Evolutionary conservation across 2,888 invertebrate species (phyloP).

Genomic region (Axea sp.): DNA sequence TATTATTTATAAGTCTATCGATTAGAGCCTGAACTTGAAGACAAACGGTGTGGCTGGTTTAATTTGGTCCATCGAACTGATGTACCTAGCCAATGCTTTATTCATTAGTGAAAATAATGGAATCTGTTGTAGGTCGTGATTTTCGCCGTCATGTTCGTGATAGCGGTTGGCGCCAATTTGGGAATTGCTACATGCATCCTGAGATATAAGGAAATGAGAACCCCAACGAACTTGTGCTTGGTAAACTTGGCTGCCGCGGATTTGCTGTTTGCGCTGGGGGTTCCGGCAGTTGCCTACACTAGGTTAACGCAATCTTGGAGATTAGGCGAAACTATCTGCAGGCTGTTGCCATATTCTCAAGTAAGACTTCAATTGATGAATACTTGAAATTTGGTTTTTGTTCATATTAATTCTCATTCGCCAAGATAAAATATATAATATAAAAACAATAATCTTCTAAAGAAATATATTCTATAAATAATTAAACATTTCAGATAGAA

Average conservation of each 20-base stretch:
- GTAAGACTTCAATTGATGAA: too few relatives aligned
- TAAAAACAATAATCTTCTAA: too few relatives aligned
- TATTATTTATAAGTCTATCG: constrained; percentile 22
- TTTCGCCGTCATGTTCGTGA: constrained; percentile 78
- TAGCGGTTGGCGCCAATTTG: constrained; percentile 81
- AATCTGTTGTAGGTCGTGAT: constrained; percentile 72
- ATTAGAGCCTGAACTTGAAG: constrained; percentile 8
- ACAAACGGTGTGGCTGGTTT: constrained; percentile 3
- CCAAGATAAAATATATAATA: too few relatives aligned
- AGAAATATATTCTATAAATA: too few relatives aligned
- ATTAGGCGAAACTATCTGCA: constrained; percentile 80
- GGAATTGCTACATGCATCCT: constrained; percentile 81
- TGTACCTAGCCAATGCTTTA: too few relatives aligned
- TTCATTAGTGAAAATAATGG: constrained; percentile 27
- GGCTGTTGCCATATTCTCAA: constrained; percentile 81
- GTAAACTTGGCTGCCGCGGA: constrained; percentile 84
- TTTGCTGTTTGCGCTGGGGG: constrained; percentile 81
- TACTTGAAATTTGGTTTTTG: too few relatives aligned
- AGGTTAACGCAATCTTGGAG: constrained; percentile 81
- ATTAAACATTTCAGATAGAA: too few relatives aligned
- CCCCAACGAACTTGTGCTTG: constrained; percentile 82
- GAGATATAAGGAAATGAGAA: constrained; percentile 81
- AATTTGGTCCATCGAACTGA: too few relatives aligned
- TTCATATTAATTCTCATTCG: too few relatives aligned
- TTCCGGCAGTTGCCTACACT: constrained; percentile 81